Evolutionary conservation across 2,888 invertebrate species (phyloP).

Genomic region (Temnothorax ravouxi): DNA sequence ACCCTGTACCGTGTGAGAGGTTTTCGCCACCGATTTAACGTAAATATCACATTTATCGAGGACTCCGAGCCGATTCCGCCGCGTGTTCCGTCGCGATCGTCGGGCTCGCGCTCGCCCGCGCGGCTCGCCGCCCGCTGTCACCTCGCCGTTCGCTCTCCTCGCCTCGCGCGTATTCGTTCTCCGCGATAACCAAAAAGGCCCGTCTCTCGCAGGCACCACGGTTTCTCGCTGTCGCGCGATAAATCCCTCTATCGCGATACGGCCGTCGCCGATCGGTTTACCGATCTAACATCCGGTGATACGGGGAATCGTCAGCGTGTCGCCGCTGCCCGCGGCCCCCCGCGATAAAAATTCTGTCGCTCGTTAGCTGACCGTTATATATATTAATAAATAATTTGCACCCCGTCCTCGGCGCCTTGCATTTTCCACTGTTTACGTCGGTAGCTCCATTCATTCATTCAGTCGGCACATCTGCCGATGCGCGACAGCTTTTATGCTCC

Average conservation of each 20-base stretch:
- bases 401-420: no score
- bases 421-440: background rate
- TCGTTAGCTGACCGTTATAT: constrained; percentile 66
- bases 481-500: background rate
- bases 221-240: constrained; percentile 56
- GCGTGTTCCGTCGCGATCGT: background rate
- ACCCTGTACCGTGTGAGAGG: constrained; percentile 56
- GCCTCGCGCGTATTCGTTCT: constrained; percentile 12
- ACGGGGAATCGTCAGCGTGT: constrained; percentile 36
- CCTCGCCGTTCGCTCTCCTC: background rate
- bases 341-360: constrained; percentile 66
- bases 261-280: background rate
- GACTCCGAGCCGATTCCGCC: constrained; percentile 64
- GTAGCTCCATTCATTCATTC: constrained; percentile 5
- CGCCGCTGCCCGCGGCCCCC: constrained; percentile 41
- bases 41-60: constrained; percentile 80
- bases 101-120: no score
- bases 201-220: constrained; percentile 59
- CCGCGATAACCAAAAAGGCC: constrained; percentile 74
- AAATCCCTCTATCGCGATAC: constrained; percentile 62
- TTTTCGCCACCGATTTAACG: constrained; percentile 81
- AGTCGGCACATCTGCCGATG: background rate
- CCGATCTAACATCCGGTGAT: constrained; percentile 22
- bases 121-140: no score
- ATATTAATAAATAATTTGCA: constrained; percentile 34